Evolutionary conservation across 2,797 vertebrate genomes (phyloP), one percentile per base, ranked within the genome.

Genomic region (Hippopotamyrus pictus): DNA sequence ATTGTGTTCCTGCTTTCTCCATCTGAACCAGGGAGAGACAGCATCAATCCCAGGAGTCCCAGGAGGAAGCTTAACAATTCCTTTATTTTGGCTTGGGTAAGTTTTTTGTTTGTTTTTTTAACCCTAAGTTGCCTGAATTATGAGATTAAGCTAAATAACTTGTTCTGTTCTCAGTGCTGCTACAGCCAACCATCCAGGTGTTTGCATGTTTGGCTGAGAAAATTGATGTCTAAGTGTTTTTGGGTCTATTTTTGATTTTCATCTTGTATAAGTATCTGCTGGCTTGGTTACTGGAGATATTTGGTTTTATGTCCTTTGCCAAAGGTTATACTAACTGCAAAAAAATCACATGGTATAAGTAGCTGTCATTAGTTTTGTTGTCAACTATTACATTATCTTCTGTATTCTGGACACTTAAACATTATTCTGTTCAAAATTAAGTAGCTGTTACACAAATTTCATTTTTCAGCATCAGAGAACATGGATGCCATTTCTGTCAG

Each of bases 11-110:
- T 69, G 76, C 54, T 59, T 19, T 88, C 37, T 73, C 62, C 87
- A 29, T 54, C 59, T 41, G 41, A 51, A 37, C 83, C 83, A 89
- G 88, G 88, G n/a, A 85, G 29, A 85, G 9, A 37, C 88, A 7
- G 46, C 25, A 33, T 29, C n/a, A 48, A 29, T 11, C 5, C 37
- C 53, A 19, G 25, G 29, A 22, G 19, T 65, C 46, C 57, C 19
- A 19, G 12, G 41, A 69, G 88, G 59, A 89, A 86, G 25, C 59
- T 29, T 46, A 33, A 59, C 48, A 65, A 37, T 48, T 41, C 33
- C 65, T 89, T 89, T 54, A 86, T 17, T 29, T 25, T 73, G 25
- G 37, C 37, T 51, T 19, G 46, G 82, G 88, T 89, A 53, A 89
- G 88, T 89, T 86, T 29, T 29, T 6, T 46, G 1, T 46, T 50